Conservation (phyloP, 2,888 invertebrate genomes). For the Coenonympha arcania region DNA sequence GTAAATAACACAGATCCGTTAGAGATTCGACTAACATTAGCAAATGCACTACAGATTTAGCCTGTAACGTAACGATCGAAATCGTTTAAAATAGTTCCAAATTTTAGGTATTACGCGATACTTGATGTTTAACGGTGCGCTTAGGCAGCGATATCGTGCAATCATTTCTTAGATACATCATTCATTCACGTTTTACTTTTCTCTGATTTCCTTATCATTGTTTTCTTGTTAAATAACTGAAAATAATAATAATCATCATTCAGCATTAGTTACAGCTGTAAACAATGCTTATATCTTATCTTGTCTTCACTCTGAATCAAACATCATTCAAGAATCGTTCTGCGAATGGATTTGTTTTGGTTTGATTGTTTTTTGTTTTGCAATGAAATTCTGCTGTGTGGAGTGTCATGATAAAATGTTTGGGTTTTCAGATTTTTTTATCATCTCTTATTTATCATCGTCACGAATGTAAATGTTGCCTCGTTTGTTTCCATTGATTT, state of each 20-base stretch:
- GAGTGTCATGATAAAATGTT: not conserved
- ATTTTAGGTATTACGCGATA: conserved; percentile 8
- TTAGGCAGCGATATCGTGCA: not conserved
- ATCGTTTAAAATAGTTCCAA: conserved; percentile 8
- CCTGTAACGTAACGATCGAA: conserved; percentile 11
- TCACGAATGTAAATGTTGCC: not conserved
- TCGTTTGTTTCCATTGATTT: not conserved
- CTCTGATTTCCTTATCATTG: conserved; percentile 9
- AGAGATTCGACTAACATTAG: conserved; percentile 18
- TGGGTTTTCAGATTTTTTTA: not conserved
- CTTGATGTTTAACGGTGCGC: conserved; percentile 12
- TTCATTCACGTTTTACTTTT: conserved; percentile 7
- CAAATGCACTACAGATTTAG: conserved; percentile 13
- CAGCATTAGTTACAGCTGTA: conserved; percentile 24
- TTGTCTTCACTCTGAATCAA: conserved; percentile 33
- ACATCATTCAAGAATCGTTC: conserved; percentile 36
- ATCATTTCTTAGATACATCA: conserved; percentile 11
- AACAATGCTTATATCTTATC: conserved; percentile 34
- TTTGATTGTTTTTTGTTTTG: conserved; percentile 29
- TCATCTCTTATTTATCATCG: not conserved
- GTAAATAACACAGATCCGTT: conserved; percentile 17
- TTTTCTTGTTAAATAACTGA: conserved; percentile 13
- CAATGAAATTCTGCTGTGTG: not conserved
- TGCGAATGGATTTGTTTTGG: conserved; percentile 34
- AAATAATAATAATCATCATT: conserved; percentile 20